Base-by-base conservation (phyloP, 2,797 vertebrate species). In the Sebastes glaucus region DNA sequence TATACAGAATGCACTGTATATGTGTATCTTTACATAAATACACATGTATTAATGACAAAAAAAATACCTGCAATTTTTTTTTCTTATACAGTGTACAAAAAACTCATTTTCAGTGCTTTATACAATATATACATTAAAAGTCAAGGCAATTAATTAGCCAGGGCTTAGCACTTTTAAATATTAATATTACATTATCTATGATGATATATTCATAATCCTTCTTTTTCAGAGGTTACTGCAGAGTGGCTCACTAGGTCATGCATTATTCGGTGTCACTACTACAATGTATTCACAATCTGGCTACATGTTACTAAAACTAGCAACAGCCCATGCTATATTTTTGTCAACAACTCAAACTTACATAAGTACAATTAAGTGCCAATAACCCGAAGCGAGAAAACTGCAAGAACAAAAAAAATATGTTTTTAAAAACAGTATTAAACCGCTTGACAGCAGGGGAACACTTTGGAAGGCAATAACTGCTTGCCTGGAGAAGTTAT, bases 401-500 rank as follows among this genome's bases (percentile, higher is more conserved):
- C 3, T 25, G 23, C 63, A 64, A 53, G 7, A 69, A 69, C 6
- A 59, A 68, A 69, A 55, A 9, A 22, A 10, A 53, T 11, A 42
- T 71, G 64, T 59, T 23, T 42, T 25, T 9, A 59, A 62, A 38
- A 81, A 81, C 23, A 62, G 64, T 38, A 76, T 79, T n/a, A 62
- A 84, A 77, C 20, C 25, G 42, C 61, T 57, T 71, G 80, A 80
- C 71, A 82, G 78, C 67, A 77, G 79, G 42, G 63, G 25, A 85
- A 69, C 72, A 84, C 20, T 75, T 76, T 61, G 65, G 33, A 81
- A 90, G 82, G 82, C 82, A 80, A 72, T 88, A 88, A 86, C 52
- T 49, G 70, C 22, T 70, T 67, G 74, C 74, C 76, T 64, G 70
- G 62, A 88, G 68, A 85, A 76, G 56, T 82, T 74, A 62, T 70